These are phyloP conservation scores for Synanthedon andrenaeformis DNA, from an alignment of 2,888 invertebrate species.

Conservation along the genomic window DNA sequence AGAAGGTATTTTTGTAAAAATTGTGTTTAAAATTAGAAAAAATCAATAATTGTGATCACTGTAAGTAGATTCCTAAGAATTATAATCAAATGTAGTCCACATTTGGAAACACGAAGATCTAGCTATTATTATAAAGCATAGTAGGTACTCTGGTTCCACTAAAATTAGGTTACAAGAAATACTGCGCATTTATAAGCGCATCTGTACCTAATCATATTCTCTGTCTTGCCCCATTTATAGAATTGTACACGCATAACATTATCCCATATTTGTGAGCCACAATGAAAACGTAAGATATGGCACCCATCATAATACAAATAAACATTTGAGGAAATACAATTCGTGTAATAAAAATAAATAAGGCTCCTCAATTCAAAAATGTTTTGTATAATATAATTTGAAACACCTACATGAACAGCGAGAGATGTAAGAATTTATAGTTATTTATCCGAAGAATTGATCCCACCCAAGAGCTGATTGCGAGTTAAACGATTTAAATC, in stretches of 20 bases:
- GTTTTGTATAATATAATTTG: slow-evolving; percentile 6
- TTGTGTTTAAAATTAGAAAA: too few species aligned
- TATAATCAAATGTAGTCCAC: too few species aligned
- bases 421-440: not conserved
- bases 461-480: slow-evolving; percentile 19
- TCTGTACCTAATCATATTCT: too few species aligned
- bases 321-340: not conserved
- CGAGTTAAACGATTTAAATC: slow-evolving; percentile 18
- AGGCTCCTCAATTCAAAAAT: slow-evolving; percentile 2
- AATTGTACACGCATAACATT: slow-evolving; percentile 1
- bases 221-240: slow-evolving; percentile 39
- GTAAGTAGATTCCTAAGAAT: too few species aligned
- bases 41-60: too few species aligned
- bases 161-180: too few species aligned
- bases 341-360: not conserved
- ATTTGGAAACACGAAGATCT: too few species aligned
- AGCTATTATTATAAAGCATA: too few species aligned
- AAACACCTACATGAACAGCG: slow-evolving; percentile 4
- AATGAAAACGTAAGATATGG: not conserved
- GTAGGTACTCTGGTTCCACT: too few species aligned
- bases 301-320: not conserved
- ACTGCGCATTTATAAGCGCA: too few species aligned
- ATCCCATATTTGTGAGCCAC: not conserved
- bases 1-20: too few species aligned
- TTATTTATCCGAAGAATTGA: slow-evolving; percentile 2